Conservation (phyloP, 2,113 vertebrate species). For the Thamnaconus septentrionalis region DNA sequence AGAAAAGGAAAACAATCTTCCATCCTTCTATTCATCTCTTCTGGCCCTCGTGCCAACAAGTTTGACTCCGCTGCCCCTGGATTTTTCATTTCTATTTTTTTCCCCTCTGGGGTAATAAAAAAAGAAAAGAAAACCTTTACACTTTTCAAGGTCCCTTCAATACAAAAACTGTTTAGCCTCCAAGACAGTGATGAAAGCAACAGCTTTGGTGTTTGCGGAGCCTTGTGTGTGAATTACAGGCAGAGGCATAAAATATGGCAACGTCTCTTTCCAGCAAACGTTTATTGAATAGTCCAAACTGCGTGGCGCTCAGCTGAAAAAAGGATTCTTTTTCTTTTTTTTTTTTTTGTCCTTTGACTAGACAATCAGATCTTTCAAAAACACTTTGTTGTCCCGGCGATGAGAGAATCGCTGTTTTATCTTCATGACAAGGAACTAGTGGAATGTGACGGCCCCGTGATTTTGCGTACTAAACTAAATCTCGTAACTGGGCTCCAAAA, state of each 20-base stretch:
- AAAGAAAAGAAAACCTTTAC: slow-evolving; percentile 20
- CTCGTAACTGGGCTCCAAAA: too few species aligned
- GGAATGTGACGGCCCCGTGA: too few species aligned
- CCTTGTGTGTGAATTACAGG: slow-evolving; percentile 49
- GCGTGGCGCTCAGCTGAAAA: too few species aligned
- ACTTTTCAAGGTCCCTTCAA: slow-evolving; percentile 44
- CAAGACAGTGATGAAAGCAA: slow-evolving; percentile 44
- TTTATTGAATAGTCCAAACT: slow-evolving; percentile 23
- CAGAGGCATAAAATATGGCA: slow-evolving; percentile 20
- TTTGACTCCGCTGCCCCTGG: slow-evolving; percentile 36
- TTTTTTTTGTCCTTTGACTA: too few species aligned
- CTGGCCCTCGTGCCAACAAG: slow-evolving; percentile 32
- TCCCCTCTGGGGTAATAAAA: too few species aligned
- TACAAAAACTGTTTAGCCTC: slow-evolving; percentile 29
- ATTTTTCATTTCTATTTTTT: neutral
- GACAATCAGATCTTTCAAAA: slow-evolving; percentile 9
- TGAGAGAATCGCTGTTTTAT: slow-evolving; percentile 10
- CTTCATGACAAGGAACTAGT: slow-evolving; percentile 7
- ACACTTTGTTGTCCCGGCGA: slow-evolving; percentile 2
- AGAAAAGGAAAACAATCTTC: slow-evolving; percentile 32
- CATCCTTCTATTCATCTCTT: slow-evolving; percentile 30
- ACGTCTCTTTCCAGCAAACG: slow-evolving; percentile 44
- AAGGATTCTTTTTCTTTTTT: too few species aligned
- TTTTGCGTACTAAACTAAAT: too few species aligned
- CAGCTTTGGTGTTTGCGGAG: slow-evolving; percentile 31